Evolutionary conservation across 92 coral and sea anemone genomes (phyloP).

Genomic region (Zoanthus solanderi): DNA sequence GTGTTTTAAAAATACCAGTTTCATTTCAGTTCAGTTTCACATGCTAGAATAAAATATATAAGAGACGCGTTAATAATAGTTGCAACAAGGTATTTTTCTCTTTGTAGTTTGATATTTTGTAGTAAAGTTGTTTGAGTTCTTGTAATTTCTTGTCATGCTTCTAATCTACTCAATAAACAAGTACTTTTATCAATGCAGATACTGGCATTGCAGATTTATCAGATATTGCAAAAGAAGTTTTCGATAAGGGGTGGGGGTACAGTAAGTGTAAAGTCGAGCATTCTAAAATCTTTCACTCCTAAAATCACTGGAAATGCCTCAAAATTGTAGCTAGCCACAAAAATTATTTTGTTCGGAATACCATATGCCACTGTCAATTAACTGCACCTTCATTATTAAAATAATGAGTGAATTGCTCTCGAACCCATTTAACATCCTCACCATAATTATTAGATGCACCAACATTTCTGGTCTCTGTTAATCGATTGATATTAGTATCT

Average conservation of each 20-base stretch:
- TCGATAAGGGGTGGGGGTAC: too few relatives aligned
- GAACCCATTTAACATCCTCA: constrained; percentile 11
- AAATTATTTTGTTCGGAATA: background rate
- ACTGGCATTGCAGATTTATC: too few relatives aligned
- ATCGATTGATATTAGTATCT: constrained; percentile 8
- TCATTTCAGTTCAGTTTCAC: background rate
- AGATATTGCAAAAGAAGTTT: too few relatives aligned
- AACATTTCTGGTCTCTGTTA: constrained; percentile 12
- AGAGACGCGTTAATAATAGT: background rate
- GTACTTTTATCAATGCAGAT: too few relatives aligned
- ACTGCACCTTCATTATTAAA: constrained; percentile 8
- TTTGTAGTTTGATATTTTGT: constrained; percentile 9
- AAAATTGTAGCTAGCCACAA: too few relatives aligned
- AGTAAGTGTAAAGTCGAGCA: too few relatives aligned
- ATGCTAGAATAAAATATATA: background rate
- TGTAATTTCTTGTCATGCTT: too few relatives aligned
- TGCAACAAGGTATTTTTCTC: background rate
- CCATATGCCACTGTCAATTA: background rate
- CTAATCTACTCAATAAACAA: too few relatives aligned
- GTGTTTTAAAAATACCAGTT: constrained; percentile 12
- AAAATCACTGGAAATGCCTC: too few relatives aligned
- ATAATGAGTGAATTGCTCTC: constrained; percentile 5
- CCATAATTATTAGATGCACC: constrained; percentile 16
- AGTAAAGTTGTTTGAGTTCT: background rate
- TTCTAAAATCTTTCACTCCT: too few relatives aligned